Evolutionary conservation across 2,797 vertebrate species (phyloP).

Genomic region (Oreortyx pictus): DNA sequence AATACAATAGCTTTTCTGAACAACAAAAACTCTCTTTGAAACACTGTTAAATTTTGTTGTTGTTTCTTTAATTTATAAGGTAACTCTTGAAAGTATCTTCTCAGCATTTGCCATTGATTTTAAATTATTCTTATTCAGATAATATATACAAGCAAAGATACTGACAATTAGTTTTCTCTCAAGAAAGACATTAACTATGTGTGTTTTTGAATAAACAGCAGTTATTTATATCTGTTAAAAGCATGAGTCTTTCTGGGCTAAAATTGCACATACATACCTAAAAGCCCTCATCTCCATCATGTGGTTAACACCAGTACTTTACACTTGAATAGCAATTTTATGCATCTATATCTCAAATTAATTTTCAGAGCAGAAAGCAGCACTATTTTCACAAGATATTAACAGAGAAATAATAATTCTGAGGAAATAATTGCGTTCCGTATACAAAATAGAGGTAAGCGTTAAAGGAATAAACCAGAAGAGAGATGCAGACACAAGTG

Average conservation of each 20-base stretch:
- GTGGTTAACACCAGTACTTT: background rate
- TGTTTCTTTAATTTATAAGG: constrained; percentile 6
- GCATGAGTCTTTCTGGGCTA: background rate
- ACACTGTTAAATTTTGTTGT: background rate
- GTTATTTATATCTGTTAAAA: background rate
- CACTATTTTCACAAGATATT: background rate
- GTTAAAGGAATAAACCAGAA: background rate
- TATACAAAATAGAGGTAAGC: background rate
- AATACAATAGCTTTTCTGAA: background rate
- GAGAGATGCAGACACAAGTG: background rate
- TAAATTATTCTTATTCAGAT: background rate
- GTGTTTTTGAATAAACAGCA: background rate
- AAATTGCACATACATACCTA: background rate
- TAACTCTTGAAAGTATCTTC: background rate
- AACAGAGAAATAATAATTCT: background rate
- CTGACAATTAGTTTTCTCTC: background rate
- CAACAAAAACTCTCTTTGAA: background rate
- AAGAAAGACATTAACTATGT: background rate
- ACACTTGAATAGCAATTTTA: background rate
- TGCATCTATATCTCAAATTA: background rate
- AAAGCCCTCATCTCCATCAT: background rate
- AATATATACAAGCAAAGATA: background rate
- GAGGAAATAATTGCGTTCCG: background rate
- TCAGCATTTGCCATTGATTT: background rate
- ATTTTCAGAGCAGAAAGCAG: background rate